Evolutionary conservation across 2,797 vertebrate genomes (phyloP).

Genomic region (Onychomys leucogaster): DNA sequence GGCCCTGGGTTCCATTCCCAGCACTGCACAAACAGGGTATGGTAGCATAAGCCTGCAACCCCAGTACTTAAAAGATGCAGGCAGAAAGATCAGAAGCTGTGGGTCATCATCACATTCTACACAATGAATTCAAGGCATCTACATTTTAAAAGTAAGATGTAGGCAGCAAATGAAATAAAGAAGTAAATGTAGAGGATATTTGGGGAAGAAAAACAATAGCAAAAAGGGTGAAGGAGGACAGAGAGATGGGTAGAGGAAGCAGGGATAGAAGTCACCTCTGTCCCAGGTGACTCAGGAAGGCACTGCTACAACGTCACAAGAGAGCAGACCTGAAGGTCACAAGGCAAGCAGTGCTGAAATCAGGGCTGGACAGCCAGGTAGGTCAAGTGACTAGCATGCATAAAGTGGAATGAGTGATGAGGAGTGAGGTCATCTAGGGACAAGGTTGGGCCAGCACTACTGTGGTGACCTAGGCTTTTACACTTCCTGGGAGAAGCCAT

Average conservation of each 20-base stretch:
- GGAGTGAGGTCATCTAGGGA: background rate
- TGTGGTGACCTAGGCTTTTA: background rate
- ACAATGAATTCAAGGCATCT: background rate
- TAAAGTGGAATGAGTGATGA: background rate
- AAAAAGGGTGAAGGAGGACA: background rate
- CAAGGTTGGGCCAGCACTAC: background rate
- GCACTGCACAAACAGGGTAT: background rate
- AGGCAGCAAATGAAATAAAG: slow-evolving; percentile 31
- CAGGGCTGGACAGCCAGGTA: background rate
- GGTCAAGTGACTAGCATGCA: background rate
- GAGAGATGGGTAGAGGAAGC: background rate
- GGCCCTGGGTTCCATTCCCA: background rate
- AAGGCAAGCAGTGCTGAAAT: background rate
- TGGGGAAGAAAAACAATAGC: background rate
- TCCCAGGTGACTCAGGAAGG: background rate
- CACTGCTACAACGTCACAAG: background rate
- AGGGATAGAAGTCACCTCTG: background rate
- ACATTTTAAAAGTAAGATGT: background rate
- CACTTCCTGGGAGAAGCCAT: slow-evolving; percentile 6
- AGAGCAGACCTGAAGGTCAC: background rate
- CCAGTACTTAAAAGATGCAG: background rate
- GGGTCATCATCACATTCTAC: background rate
- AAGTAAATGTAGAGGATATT: background rate
- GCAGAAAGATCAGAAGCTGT: background rate
- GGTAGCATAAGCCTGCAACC: background rate